phyloP scores from a whole-genome alignment of 2,888 invertebrate species.

The Microdon myrmicae region DNA sequence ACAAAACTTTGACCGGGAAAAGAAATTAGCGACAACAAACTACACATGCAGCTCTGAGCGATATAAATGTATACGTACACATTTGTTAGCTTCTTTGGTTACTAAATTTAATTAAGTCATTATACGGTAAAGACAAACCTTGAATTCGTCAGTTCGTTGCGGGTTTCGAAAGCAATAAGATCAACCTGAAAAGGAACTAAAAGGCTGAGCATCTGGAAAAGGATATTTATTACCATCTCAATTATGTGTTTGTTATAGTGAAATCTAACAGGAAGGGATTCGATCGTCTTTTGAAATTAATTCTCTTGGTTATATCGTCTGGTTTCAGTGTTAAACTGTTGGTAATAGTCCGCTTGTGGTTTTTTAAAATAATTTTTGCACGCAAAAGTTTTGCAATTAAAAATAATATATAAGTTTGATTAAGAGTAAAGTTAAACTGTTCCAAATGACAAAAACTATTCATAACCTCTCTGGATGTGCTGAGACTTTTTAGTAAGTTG shows the following conservation, averaged over 20 bases:
- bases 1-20: constrained; percentile 18
- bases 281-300: no score
- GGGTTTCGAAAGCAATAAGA: constrained; percentile 61
- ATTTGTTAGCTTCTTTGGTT: constrained; percentile 34
- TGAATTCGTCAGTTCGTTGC: constrained; percentile 60
- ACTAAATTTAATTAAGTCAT: constrained; percentile 66
- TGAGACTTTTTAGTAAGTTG: constrained; percentile 24
- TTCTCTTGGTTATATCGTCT: no score
- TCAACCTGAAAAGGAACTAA: constrained; percentile 44
- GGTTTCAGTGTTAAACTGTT: no score
- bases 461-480: constrained; percentile 11
- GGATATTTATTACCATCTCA: no score
- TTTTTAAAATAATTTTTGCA: no score
- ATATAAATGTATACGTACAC: constrained; percentile 2
- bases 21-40: constrained; percentile 2
- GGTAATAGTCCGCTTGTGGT: no score
- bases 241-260: no score
- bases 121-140: constrained; percentile 57
- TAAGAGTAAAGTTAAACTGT: background rate
- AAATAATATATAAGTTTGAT: no score
- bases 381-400: no score
- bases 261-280: no score
- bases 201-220: constrained; percentile 12
- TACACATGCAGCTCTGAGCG: background rate
- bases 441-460: constrained; percentile 12